Base-by-base conservation (phyloP, 2,888 invertebrate genomes). In the Macroteleia sp. region DNA sequence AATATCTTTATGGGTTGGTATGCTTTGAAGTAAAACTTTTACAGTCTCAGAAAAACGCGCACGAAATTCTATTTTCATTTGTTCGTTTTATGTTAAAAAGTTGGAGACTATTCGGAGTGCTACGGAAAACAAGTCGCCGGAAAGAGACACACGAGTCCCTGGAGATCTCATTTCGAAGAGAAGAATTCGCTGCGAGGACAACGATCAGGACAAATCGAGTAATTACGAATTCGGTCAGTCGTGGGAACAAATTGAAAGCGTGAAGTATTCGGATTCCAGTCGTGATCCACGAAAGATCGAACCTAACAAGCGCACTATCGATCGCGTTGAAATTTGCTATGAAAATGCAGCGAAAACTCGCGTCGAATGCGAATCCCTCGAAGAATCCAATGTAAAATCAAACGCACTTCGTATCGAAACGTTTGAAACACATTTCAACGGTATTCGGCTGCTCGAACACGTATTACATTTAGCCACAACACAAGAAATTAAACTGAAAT, bases 401-500 rank as follows among this genome's bases (percentile, higher is more conserved):
- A 52, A 59, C 62, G 16, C 32, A 14, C 57, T 64, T 25, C 36
- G n/a, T n/a, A n/a, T n/a, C n/a, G 70, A 77, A 22, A 77, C 56
- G 28, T 70, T 86, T 32, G 82, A 83, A 28, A 83, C 86, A 1
- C 87, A 88, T 73, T 80, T 62, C n/a, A 86, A 86, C 44, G 86
- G 86, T 6, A 54, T 80, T 28, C 74, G 62, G 8, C 83, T 81
- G 62, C 81, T 83, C n/a, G 87, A 87, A 46, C 85, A 85, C 46
- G 74, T 85, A n/a, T 67, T 84, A 10, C 75, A 52, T 14, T 66
- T 85, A n/a, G 79, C 82, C 3, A 69, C 46, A 4, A 61, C 67
- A 39, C 79, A 80, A 4, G 78, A 83, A 46, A 83, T 86, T 9
- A 84, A 82, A 71, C 54, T 86, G 9, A 85, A 85, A 67, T 81